A percentile compares a stretch with the other conserved stretches of the same genome.
Evolutionary conservation across 1,140 invertebrate genomes (phyloP).

Genomic region (Myzus persicae): DNA sequence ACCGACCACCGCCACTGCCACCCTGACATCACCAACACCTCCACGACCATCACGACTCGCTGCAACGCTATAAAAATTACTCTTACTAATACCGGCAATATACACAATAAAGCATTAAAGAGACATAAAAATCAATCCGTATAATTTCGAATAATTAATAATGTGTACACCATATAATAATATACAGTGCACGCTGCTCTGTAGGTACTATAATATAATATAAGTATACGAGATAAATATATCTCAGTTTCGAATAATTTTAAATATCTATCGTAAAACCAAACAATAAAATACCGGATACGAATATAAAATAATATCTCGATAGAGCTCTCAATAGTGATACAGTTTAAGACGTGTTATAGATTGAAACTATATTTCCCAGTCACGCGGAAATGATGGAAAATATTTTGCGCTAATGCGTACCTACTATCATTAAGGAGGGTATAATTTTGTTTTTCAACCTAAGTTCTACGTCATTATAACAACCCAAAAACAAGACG

Average conservation of each 20-base stretch:
- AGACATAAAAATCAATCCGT: background rate
- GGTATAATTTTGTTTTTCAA: background rate
- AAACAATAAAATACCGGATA: background rate
- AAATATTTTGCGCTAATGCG: background rate
- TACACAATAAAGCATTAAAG: background rate
- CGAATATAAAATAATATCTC: background rate
- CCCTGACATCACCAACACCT: background rate
- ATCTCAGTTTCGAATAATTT: background rate
- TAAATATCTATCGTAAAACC: slow-evolving; percentile 11
- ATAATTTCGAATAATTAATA: background rate
- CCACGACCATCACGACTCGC: too few relatives aligned
- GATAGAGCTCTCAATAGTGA: background rate
- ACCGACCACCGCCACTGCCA: too few relatives aligned
- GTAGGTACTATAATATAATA: background rate
- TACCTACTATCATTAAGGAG: background rate
- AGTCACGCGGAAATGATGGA: background rate
- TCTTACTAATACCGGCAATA: background rate
- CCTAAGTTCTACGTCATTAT: background rate
- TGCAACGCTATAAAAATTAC: background rate
- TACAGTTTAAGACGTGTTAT: background rate
- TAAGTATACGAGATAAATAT: background rate
- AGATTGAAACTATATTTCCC: background rate
- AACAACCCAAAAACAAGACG: background rate
- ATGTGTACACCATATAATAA: too few relatives aligned
- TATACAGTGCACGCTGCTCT: background rate